phyloP scores from a whole-genome alignment of 2,113 vertebrate genomes.

The Epinephelus fuscoguttatus region DNA sequence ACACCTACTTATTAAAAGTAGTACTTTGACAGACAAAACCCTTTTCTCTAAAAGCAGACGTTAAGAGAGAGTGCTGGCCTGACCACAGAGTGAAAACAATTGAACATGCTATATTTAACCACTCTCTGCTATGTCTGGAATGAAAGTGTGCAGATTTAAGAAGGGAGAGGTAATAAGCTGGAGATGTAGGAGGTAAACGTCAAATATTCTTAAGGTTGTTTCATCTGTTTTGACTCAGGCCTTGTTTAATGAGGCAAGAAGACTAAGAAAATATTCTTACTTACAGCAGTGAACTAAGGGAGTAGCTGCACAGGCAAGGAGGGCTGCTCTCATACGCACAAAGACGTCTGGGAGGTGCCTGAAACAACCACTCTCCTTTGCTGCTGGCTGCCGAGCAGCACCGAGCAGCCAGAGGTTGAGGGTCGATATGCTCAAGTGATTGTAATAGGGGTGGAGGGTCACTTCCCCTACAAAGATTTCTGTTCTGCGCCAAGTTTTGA shows the following conservation, averaged over 20 bases:
- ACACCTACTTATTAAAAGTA: constrained; percentile 28
- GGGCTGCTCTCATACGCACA: constrained; percentile 18
- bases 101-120: constrained; percentile 68
- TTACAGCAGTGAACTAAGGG: constrained; percentile 33
- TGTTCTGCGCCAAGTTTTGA: background rate
- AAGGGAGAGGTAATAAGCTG: constrained; percentile 59
- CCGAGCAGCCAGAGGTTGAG: constrained; percentile 7
- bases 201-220: constrained; percentile 50
- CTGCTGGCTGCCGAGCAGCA: constrained; percentile 20
- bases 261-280: constrained; percentile 52
- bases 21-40: constrained; percentile 9
- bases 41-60: constrained; percentile 23
- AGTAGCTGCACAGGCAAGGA: constrained; percentile 45
- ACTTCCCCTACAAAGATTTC: constrained; percentile 1
- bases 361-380: constrained; percentile 31
- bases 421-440: background rate
- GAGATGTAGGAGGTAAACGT: constrained; percentile 59
- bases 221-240: constrained; percentile 62
- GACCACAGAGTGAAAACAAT: constrained; percentile 55
- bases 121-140: constrained; percentile 70
- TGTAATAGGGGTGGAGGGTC: background rate
- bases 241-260: constrained; percentile 59
- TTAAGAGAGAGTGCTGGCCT: constrained; percentile 17
- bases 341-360: constrained; percentile 49
- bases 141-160: constrained; percentile 61